phyloP scores from a whole-genome alignment of 2,113 vertebrate genomes.

The Bujurquina vittata region DNA sequence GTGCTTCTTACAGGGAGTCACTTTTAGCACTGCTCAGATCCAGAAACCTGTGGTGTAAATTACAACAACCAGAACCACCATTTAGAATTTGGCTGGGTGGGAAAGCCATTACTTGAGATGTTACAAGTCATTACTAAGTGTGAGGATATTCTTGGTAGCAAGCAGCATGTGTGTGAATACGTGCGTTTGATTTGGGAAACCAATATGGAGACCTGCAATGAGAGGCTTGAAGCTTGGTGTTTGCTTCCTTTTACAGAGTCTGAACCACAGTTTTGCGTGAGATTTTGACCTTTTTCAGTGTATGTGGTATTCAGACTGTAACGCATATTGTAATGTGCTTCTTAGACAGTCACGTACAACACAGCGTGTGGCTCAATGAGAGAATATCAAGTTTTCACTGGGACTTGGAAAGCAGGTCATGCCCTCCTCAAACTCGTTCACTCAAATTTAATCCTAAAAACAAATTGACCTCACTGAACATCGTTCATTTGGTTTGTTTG shows the following conservation, averaged over 20 bases:
- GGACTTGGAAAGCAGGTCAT: no score
- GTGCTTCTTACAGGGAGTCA: conserved; percentile 27
- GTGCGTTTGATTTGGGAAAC: conserved; percentile 25
- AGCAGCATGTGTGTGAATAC: conserved; percentile 47
- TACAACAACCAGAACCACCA: conserved; percentile 65
- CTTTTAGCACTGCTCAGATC: conserved; percentile 61
- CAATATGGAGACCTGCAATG: background rate
- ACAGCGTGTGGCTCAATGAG: background rate
- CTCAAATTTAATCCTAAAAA: background rate
- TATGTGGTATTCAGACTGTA: background rate
- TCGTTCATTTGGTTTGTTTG: background rate
- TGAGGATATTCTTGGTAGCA: conserved; percentile 39
- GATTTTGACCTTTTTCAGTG: background rate
- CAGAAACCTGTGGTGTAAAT: conserved; percentile 63
- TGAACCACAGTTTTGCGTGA: conserved; percentile 13
- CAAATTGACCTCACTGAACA: no score
- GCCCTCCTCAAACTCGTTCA: background rate
- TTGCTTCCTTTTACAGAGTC: background rate
- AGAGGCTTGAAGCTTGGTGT: background rate
- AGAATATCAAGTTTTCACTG: background rate
- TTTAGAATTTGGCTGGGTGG: conserved; percentile 45
- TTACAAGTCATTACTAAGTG: conserved; percentile 58
- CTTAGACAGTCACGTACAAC: background rate
- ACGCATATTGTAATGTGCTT: background rate
- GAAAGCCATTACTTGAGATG: conserved; percentile 58